These are phyloP conservation scores for Xanthia icteritia DNA, from an alignment of 2,888 invertebrate species.

Conservation along the genomic window DNA sequence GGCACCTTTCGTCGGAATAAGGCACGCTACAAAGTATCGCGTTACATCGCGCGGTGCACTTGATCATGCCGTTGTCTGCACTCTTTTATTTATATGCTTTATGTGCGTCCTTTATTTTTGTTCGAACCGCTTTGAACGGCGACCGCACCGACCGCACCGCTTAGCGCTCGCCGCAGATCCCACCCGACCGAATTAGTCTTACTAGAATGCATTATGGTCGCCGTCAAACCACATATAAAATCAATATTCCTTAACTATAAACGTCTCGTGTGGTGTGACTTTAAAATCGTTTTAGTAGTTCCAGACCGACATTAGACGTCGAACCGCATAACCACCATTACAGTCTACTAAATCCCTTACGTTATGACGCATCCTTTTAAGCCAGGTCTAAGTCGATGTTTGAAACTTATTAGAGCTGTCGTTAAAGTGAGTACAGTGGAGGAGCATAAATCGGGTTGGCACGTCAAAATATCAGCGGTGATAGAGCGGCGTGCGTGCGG, in stretches of 20 bases:
- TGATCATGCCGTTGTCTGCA: constrained; percentile 87
- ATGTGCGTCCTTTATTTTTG: constrained; percentile 78
- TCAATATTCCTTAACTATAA: constrained; percentile 77
- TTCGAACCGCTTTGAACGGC: constrained; percentile 80
- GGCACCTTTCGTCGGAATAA: constrained; percentile 74
- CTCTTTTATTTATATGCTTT: constrained; percentile 84
- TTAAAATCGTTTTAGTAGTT: constrained; percentile 66
- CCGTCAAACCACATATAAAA: constrained; percentile 76
- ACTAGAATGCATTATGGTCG: constrained; percentile 70
- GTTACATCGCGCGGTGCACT: constrained; percentile 87
- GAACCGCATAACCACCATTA: constrained; percentile 69
- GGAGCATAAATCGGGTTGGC: constrained; percentile 79
- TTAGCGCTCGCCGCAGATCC: constrained; percentile 79
- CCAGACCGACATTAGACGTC: constrained; percentile 57
- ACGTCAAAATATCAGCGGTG: constrained; percentile 85
- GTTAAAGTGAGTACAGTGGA: constrained; percentile 74
- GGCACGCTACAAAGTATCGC: constrained; percentile 84
- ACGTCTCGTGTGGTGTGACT: constrained; percentile 67
- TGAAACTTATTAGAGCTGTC: constrained; percentile 79
- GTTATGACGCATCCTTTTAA: constrained; percentile 72
- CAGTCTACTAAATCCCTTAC: constrained; percentile 71
- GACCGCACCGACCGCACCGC: constrained; percentile 83
- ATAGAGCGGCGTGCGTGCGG: constrained; percentile 82
- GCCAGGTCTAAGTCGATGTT: constrained; percentile 72
- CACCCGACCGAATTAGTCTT: constrained; percentile 72